These are phyloP conservation scores for Shargacucullia verbasci DNA, from an alignment of 2,888 invertebrate genomes.

Conservation along the genomic window DNA sequence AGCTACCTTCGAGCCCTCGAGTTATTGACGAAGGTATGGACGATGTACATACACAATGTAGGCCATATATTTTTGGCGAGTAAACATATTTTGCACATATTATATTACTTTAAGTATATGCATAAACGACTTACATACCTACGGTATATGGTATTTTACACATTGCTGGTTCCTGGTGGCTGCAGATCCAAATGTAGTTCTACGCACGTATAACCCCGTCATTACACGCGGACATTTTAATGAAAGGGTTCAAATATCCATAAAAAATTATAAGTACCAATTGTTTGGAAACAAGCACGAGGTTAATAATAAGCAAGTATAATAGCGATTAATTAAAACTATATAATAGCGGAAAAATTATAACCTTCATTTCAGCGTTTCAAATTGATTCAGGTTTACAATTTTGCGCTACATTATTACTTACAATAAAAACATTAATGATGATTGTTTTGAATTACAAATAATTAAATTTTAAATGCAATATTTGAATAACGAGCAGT, in stretches of 20 bases:
- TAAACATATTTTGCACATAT: constrained; percentile 22
- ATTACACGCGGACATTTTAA: constrained; percentile 9
- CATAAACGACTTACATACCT: no score
- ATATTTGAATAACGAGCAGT: constrained; percentile 52
- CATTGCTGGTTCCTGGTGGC: constrained; percentile 7
- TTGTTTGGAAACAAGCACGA: constrained; percentile 30
- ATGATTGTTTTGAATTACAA: background rate
- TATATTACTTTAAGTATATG: background rate
- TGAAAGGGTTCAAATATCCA: constrained; percentile 9
- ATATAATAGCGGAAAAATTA: constrained; percentile 12
- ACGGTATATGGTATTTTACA: background rate
- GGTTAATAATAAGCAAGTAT: constrained; percentile 20
- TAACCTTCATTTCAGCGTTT: constrained; percentile 18
- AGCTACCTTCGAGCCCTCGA: constrained; percentile 50
- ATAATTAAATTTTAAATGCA: background rate
- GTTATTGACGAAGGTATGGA: constrained; percentile 44
- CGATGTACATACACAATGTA: constrained; percentile 36
- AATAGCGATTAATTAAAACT: constrained; percentile 3
- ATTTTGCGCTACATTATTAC: constrained; percentile 14
- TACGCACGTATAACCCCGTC: constrained; percentile 1
- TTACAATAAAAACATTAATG: constrained; percentile 1
- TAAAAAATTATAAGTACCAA: constrained; percentile 18
- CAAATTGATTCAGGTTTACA: constrained; percentile 12
- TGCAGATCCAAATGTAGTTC: constrained; percentile 1
- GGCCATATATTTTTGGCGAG: constrained; percentile 36